Base-by-base conservation (phyloP, 2,797 vertebrate genomes). In the Triplophysa yarkandensis region DNA sequence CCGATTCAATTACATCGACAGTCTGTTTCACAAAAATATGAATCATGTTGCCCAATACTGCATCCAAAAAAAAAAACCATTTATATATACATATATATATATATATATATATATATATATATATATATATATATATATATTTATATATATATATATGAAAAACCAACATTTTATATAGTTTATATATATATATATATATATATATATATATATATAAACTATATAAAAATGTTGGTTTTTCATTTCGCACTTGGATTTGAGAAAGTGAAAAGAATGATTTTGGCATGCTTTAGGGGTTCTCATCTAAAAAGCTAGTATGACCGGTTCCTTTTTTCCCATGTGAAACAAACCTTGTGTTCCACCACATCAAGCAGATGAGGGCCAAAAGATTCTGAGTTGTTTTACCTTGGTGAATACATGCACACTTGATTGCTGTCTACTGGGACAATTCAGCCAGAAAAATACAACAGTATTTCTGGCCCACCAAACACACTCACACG, bases 401-500 rank as follows among this genome's bases (percentile, higher is more conserved):
- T 77, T 28, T 60, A 70, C 66, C 23, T 55, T 70, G 28, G 17
- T 21, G 50, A 66, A 43, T 41, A 54, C 57, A 73, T 34, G 32
- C 68, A 80, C 44, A 48, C 62, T 74, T 81, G 65, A 70, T 71
- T 60, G 34, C 41, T 8, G 66, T 70, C 66, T 77, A 21, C 50
- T 25, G 77, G 66, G 74, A 77, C 44, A 30, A 30, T 44, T 43
- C 52, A 23, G 55, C 44, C 65, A 48, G 30, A 67, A 39, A 63
- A 62, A 62, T 63, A 23, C 36, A 34, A 69, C 66, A 73, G n/a
- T 17, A 71, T 77, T 78, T 70, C 76, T 67, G 69, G 70, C 69
- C 68, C 36, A 36, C 69, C 76, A 74, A 76, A 67, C 69, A 62
- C 23, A 61, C 61, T 77, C 70, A 30, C 21, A 21, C 28, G 61